These are phyloP conservation scores for Periphyllus acericola DNA, from an alignment of 2,888 invertebrate genomes.

Conservation along the genomic window DNA sequence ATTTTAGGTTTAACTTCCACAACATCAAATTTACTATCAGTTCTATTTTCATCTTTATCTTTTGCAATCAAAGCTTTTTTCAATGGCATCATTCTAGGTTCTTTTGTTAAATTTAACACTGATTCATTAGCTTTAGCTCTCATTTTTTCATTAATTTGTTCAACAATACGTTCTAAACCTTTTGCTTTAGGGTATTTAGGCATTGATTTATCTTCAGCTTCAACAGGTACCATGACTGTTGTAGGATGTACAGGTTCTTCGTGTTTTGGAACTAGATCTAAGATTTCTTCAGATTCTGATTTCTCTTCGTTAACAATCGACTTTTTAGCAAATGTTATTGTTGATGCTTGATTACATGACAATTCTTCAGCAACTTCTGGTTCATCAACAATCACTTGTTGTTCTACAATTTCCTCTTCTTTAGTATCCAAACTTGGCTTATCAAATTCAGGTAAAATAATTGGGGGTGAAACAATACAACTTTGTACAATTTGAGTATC, in stretches of 20 bases:
- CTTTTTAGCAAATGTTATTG: constrained; percentile 57
- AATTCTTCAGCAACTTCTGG: constrained; percentile 20
- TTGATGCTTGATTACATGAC: constrained; percentile 24
- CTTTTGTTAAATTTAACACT: constrained; percentile 43
- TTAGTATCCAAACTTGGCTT: neutral
- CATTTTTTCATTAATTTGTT: constrained; percentile 58
- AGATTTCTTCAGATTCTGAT: neutral
- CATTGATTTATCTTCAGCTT: constrained; percentile 42
- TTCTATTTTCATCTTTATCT: constrained; percentile 48
- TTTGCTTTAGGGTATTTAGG: constrained; percentile 56
- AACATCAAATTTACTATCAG: constrained; percentile 34
- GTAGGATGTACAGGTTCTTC: constrained; percentile 17
- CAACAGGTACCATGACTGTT: neutral
- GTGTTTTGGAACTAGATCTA: neutral
- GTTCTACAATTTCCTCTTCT: constrained; percentile 26
- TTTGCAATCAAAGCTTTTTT: constrained; percentile 49
- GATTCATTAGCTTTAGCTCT: constrained; percentile 49
- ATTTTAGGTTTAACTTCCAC: constrained; percentile 47
- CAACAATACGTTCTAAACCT: constrained; percentile 58
- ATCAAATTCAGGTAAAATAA: constrained; percentile 1
- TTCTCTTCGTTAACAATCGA: constrained; percentile 21
- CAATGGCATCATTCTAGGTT: constrained; percentile 57
- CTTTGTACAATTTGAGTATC: constrained; percentile 47
- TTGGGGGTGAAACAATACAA: constrained; percentile 42
- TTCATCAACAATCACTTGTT: neutral